Evolutionary conservation across 2,888 invertebrate species (phyloP).

Genomic region (Gasteruption jaculator): DNA sequence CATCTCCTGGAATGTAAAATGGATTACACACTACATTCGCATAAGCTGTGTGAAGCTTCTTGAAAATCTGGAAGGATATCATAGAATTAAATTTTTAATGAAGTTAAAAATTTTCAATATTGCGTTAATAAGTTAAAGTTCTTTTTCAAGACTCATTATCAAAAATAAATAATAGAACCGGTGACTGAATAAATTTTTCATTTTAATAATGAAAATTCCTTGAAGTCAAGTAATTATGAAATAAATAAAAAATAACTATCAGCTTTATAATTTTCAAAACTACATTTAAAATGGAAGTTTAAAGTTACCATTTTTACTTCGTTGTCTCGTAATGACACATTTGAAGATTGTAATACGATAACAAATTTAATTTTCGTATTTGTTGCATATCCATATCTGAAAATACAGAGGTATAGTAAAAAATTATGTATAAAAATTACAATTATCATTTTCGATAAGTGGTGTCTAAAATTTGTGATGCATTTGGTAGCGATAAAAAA

Average conservation of each 20-base stretch:
- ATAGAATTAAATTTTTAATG: conserved; percentile 3
- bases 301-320: conserved; percentile 79
- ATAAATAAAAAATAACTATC: too few relatives aligned
- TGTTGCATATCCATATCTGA: conserved; percentile 92
- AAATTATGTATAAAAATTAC: conserved; percentile 11
- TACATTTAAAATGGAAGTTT: too few relatives aligned
- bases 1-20: conserved; percentile 91
- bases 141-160: too few relatives aligned
- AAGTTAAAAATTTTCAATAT: too few relatives aligned
- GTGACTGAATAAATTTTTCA: background rate
- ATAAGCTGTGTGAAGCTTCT: conserved; percentile 86
- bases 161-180: conserved; percentile 15
- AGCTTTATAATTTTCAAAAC: too few relatives aligned
- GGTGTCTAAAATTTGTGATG: too few relatives aligned
- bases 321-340: conserved; percentile 83
- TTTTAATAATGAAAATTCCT: too few relatives aligned
- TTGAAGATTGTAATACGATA: conserved; percentile 86
- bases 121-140: too few relatives aligned
- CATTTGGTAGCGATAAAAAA: too few relatives aligned
- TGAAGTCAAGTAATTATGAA: too few relatives aligned
- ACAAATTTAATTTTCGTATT: conserved; percentile 95
- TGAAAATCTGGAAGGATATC: conserved; percentile 64
- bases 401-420: conserved; percentile 25
- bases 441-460: too few relatives aligned
- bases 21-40: conserved; percentile 95